A percentile compares a stretch with the other conserved stretches of the same genome.
Evolutionary conservation across 2,113 vertebrate genomes (phyloP).

Genomic region (Podarcis cretensis): DNA sequence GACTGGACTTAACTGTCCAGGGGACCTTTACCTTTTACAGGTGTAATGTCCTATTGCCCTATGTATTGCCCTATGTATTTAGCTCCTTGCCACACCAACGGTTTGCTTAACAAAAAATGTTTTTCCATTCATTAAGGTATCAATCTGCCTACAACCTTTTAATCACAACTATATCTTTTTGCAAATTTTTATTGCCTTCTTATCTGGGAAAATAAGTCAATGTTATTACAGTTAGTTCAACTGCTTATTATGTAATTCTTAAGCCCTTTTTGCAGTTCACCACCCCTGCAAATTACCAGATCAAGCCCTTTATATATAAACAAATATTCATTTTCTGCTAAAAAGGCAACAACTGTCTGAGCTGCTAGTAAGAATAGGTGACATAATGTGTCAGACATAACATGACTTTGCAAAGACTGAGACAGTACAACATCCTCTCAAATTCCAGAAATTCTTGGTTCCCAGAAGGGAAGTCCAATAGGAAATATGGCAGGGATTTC

Average conservation of each 20-base stretch:
- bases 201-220: background rate
- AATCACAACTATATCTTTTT: background rate
- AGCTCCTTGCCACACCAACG: background rate
- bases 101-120: too few species aligned
- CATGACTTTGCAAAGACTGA: slow-evolving; percentile 56
- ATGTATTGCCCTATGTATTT: too few species aligned
- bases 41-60: background rate
- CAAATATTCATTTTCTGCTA: background rate
- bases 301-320: background rate
- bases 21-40: background rate
- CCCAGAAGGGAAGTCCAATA: slow-evolving; percentile 37
- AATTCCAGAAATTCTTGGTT: slow-evolving; percentile 44
- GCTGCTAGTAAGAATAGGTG: background rate
- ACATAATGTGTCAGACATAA: slow-evolving; percentile 62
- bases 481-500: slow-evolving; percentile 31
- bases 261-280: background rate
- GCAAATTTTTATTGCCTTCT: background rate
- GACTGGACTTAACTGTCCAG: too few species aligned
- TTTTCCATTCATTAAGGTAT: background rate
- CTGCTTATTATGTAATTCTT: background rate
- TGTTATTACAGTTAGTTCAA: background rate
- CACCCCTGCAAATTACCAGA: too few species aligned
- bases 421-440: slow-evolving; percentile 68
- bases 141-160: background rate
- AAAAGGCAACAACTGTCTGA: background rate